Evolutionary conservation across 2,113 vertebrate species (phyloP).

Genomic region (Barnardius zonarius): DNA sequence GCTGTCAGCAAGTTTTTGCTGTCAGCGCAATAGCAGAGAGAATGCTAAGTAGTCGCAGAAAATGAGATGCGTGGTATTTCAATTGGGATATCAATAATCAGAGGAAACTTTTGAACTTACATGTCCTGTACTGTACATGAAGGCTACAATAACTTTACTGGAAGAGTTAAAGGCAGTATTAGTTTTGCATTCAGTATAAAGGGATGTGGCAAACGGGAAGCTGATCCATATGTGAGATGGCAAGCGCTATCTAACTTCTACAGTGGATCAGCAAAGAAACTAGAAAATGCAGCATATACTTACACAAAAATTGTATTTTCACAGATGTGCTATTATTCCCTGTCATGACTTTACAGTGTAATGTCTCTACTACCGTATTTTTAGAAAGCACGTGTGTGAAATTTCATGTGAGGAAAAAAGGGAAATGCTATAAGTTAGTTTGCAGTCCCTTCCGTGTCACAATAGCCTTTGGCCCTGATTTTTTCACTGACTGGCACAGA

Average conservation of each 20-base stretch:
- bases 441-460: background rate
- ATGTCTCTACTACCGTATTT: background rate
- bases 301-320: background rate
- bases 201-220: background rate
- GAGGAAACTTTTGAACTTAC: conserved; percentile 8
- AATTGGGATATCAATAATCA: background rate
- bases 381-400: background rate
- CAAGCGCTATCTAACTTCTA: background rate
- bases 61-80: background rate
- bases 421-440: background rate
- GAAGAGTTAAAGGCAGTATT: background rate
- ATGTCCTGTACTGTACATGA: background rate
- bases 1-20: background rate
- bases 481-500: background rate
- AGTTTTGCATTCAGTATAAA: background rate
- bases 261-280: background rate
- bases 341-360: background rate
- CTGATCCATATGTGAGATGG: background rate
- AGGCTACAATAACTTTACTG: background rate
- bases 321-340: background rate
- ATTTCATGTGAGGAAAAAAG: background rate
- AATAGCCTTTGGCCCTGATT: background rate
- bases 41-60: background rate
- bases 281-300: background rate
- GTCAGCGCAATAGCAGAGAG: background rate